phyloP scores from a whole-genome alignment of 2,888 invertebrate genomes.

The Himalopsyche kuldschensis region DNA sequence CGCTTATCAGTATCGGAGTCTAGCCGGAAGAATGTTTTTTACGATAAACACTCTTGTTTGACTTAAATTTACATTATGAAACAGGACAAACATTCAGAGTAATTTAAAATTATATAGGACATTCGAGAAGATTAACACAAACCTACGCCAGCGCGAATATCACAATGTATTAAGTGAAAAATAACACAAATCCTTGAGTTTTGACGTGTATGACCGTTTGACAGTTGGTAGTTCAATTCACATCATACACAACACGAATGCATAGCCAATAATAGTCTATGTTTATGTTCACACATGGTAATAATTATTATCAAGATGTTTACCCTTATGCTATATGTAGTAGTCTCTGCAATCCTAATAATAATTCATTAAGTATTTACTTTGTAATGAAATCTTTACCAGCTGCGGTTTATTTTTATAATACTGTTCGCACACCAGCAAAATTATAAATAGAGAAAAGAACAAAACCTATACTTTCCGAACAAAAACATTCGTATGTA shows the following conservation, averaged over 20 bases:
- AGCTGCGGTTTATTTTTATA: too few relatives aligned
- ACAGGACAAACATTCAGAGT: neutral
- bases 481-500: too few relatives aligned
- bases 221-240: neutral
- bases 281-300: too few relatives aligned
- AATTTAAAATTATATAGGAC: neutral
- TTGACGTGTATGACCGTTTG: neutral
- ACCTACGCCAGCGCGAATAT: neutral
- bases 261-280: neutral
- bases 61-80: neutral
- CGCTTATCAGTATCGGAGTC: neutral
- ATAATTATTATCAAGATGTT: too few relatives aligned
- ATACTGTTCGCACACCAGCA: too few relatives aligned
- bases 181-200: neutral
- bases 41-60: neutral
- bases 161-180: neutral
- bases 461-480: too few relatives aligned
- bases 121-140: neutral
- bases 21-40: neutral
- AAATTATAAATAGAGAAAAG: too few relatives aligned
- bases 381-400: too few relatives aligned
- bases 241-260: neutral
- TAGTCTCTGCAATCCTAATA: too few relatives aligned
- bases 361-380: too few relatives aligned
- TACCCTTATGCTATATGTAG: too few relatives aligned